phyloP scores from a whole-genome alignment of 1,140 invertebrate genomes.

The Oryzaephilus surinamensis region DNA sequence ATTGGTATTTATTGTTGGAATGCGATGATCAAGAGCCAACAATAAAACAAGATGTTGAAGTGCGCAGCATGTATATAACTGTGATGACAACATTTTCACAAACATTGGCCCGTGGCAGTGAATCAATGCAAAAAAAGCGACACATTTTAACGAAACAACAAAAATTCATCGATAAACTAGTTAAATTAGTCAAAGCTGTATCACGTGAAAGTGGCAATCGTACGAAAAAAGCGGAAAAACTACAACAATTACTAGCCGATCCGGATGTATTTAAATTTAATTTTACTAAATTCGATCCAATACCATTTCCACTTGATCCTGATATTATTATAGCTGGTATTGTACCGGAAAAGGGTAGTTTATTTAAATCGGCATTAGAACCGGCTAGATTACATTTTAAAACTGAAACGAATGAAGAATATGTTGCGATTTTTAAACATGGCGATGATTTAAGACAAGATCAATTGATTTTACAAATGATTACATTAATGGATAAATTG shows the following conservation, averaged over 20 bases:
- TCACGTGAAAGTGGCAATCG: slow-evolving; percentile 84
- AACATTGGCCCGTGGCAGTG: slow-evolving; percentile 49
- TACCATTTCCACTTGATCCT: slow-evolving; percentile 91
- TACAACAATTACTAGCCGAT: slow-evolving; percentile 73
- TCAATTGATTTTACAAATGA: slow-evolving; percentile 95
- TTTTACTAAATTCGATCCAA: slow-evolving; percentile 83
- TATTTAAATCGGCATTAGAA: slow-evolving; percentile 97
- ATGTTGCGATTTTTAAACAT: slow-evolving; percentile 96
- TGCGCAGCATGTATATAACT: slow-evolving; percentile 77
- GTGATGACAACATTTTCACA: slow-evolving; percentile 82
- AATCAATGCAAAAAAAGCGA: slow-evolving; percentile 57
- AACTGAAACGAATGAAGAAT: slow-evolving; percentile 72
- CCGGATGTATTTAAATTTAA: slow-evolving; percentile 69
- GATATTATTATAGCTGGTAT: slow-evolving; percentile 84
- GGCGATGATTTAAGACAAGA: slow-evolving; percentile 98
- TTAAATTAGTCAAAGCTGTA: slow-evolving; percentile 84
- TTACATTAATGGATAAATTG: slow-evolving; percentile 96
- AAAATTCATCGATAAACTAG: slow-evolving; percentile 82
- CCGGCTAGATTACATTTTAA: slow-evolving; percentile 91
- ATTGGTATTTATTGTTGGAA: slow-evolving; percentile 93
- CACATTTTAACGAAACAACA: slow-evolving; percentile 72
- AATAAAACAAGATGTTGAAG: slow-evolving; percentile 58
- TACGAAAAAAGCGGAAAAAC: slow-evolving; percentile 81
- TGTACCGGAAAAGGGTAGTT: slow-evolving; percentile 73
- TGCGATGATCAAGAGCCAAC: slow-evolving; percentile 69